Evolutionary conservation across 2,888 invertebrate species (phyloP).

Genomic region (Pardosa pseudoannulata): DNA sequence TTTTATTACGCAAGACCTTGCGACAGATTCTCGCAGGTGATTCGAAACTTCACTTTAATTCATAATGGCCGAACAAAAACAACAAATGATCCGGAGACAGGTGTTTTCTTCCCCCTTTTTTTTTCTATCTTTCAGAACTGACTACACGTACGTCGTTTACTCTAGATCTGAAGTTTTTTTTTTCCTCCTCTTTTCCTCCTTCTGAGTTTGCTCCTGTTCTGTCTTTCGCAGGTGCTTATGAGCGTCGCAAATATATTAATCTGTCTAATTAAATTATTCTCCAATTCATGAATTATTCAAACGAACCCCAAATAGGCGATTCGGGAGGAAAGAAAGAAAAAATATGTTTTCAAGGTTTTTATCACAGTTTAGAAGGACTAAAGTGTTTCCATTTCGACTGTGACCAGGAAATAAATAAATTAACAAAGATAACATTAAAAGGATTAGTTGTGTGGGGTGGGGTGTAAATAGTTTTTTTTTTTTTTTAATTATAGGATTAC

Average conservation of each 20-base stretch:
- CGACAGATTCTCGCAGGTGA: not conserved
- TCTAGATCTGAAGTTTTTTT: not conserved
- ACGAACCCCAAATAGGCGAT: slow-evolving; percentile 1
- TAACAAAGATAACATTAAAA: no score
- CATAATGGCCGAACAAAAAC: not conserved
- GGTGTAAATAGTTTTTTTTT: no score
- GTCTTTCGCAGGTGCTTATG: slow-evolving; percentile 46
- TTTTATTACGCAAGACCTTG: slow-evolving; percentile 6
- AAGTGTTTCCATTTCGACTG: no score
- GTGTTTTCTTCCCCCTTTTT: slow-evolving; percentile 35
- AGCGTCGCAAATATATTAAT: slow-evolving; percentile 21
- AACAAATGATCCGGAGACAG: slow-evolving; percentile 28
- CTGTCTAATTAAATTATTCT: slow-evolving; percentile 45
- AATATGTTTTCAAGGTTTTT: no score
- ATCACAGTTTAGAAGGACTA: no score
- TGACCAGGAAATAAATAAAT: no score
- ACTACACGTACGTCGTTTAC: slow-evolving; percentile 3
- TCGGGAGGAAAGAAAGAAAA: not conserved
- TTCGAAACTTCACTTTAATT: not conserved
- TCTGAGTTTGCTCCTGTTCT: slow-evolving; percentile 13
- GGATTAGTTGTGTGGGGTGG: no score
- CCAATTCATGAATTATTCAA: slow-evolving; percentile 36
- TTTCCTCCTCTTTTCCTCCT: slow-evolving; percentile 15
- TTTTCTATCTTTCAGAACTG: no score
- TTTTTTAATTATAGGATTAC: no score